phyloP scores from a whole-genome alignment of 1,140 invertebrate genomes.

The Pseudomyrmex concolor region DNA sequence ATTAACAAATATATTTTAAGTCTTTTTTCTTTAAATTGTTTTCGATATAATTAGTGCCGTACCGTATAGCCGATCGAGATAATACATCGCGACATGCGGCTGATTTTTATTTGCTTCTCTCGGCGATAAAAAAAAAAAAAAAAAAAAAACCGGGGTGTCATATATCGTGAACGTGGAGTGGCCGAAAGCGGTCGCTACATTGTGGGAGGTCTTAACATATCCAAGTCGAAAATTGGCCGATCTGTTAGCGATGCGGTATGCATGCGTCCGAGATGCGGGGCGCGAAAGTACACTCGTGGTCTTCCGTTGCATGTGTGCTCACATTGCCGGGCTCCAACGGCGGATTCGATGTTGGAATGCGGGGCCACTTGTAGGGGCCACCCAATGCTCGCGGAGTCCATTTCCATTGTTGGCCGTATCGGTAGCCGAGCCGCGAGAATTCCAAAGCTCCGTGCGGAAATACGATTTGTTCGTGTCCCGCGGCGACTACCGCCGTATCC shows the following conservation, averaged over 20 bases:
- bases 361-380: constrained; percentile 71
- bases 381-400: constrained; percentile 69
- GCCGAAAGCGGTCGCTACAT: constrained; percentile 59
- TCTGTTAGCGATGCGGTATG: constrained; percentile 72
- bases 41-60: too few relatives aligned
- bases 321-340: constrained; percentile 63
- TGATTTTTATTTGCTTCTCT: background rate
- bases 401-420: constrained; percentile 76
- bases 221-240: constrained; percentile 71
- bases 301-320: constrained; percentile 65
- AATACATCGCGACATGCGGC: background rate
- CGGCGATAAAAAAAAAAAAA: background rate
- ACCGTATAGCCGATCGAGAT: too few relatives aligned
- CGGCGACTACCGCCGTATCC: constrained; percentile 29
- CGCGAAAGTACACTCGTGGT: constrained; percentile 72
- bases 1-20: background rate
- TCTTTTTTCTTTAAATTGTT: too few relatives aligned
- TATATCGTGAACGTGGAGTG: constrained; percentile 35
- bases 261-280: constrained; percentile 66
- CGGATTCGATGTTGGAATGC: constrained; percentile 72
- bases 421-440: constrained; percentile 67
- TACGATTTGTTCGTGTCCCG: constrained; percentile 66
- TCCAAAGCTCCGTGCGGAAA: constrained; percentile 59
- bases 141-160: constrained; percentile 17
- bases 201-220: constrained; percentile 74